A percentile compares a stretch with the other conserved stretches of the same genome.
Conservation (phyloP, 1,140 invertebrate genomes). For the Calliphora vicina region DNA sequence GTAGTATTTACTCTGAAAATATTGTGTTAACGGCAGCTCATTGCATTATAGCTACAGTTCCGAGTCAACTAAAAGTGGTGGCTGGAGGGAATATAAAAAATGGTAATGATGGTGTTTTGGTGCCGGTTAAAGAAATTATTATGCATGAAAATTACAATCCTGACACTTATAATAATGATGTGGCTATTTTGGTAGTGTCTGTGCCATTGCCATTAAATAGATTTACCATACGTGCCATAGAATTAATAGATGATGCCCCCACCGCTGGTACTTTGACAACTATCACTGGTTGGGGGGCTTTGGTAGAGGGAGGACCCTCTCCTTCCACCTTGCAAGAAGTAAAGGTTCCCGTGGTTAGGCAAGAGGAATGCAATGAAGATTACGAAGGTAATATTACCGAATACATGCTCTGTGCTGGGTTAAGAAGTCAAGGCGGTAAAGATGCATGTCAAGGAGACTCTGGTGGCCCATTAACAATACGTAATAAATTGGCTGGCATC, state of each 20-base stretch:
- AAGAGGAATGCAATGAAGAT: slow-evolving; percentile 46
- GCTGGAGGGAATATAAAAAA: slow-evolving; percentile 49
- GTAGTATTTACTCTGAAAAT: slow-evolving; percentile 63
- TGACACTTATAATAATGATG: slow-evolving; percentile 51
- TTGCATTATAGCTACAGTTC: slow-evolving; percentile 48
- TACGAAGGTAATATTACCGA: slow-evolving; percentile 59
- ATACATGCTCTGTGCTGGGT: slow-evolving; percentile 69
- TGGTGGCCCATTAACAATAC: slow-evolving; percentile 60
- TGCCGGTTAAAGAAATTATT: slow-evolving; percentile 51
- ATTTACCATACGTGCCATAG: slow-evolving; percentile 50
- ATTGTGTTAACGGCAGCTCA: slow-evolving; percentile 57
- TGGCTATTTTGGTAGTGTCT: slow-evolving; percentile 51
- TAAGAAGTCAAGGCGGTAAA: slow-evolving; percentile 58
- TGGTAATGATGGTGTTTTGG: slow-evolving; percentile 49
- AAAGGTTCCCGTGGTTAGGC: slow-evolving; percentile 51
- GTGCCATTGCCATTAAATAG: slow-evolving; percentile 54
- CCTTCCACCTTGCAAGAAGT: slow-evolving; percentile 50
- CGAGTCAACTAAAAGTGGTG: slow-evolving; percentile 52
- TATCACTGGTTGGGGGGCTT: slow-evolving; percentile 64
- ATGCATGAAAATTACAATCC: slow-evolving; percentile 58
- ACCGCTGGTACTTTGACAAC: slow-evolving; percentile 46
- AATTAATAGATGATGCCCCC: slow-evolving; percentile 46
- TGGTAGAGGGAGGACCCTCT: slow-evolving; percentile 40
- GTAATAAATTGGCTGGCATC: slow-evolving; percentile 66
- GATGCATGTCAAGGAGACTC: slow-evolving; percentile 67